Base-by-base conservation (phyloP, 2,113 vertebrate species). In the Scolopax mira region DNA sequence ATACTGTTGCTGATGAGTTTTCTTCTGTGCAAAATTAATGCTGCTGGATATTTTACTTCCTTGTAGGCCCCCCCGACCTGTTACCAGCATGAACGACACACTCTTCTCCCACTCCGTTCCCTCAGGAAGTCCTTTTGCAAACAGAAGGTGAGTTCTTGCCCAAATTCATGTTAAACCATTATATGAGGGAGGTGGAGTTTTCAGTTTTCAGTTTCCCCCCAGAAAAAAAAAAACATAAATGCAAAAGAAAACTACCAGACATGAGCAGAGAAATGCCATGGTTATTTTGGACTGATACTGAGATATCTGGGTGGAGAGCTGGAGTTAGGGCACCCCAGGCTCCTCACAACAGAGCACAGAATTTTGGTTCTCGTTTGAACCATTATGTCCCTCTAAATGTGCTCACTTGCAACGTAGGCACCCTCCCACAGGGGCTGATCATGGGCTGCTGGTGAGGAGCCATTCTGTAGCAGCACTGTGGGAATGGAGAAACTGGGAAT, bases 91-190 rank as follows among this genome's bases (percentile, higher is more conserved):
- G 98, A 99, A 98, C 6, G 99, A 99, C 94, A 98, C 98, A 84
- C 96, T 99, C 54, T 98, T 99, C 97, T 99, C 99, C 94, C 99
- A 99, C 97, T 99, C 99, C 79, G 99, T 99, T 97, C 99, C 99
- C 96, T 99, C 99, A 99, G 99, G 99, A 98, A 99, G 99, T 94
- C 99, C 99, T 84, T 99, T 99, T 97, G 98, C 99, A 97, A 99
- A 98, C 97, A 99, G 99, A 98, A 99, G 98, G 99, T 99, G 97
- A 99, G 99, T 98, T 78, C 54, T 66, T 82, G 31, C 27, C 41
- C 61, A 85, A 31, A 41, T 35, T 69, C 55, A 4, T 48, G 35
- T 70, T 66, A 28, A 93, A 90, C 17, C 5, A 11, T 55, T 62
- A 19, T 12, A 24, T 39, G 23, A 51, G 24, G 27, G 46, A 78